Evolutionary conservation across 2,113 vertebrate genomes (phyloP).

Genomic region (Gallinago undulata): DNA sequence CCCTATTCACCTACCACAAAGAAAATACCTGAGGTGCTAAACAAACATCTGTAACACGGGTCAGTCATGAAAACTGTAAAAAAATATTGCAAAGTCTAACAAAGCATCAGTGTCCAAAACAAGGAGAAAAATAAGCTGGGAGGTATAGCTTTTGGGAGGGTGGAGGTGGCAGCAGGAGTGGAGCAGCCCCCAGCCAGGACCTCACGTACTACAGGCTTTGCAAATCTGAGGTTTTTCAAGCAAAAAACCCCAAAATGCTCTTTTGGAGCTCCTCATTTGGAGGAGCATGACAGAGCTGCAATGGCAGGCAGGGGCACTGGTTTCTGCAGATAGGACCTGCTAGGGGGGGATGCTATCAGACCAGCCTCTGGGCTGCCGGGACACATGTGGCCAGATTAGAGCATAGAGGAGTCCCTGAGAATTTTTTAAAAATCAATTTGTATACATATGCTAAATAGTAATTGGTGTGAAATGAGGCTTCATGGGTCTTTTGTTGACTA

Average conservation of each 20-base stretch:
- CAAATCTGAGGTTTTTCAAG: not conserved
- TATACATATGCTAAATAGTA: slow-evolving; percentile 12
- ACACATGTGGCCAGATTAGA: not conserved
- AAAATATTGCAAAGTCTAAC: not conserved
- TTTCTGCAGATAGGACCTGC: not conserved
- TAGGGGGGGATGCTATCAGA: not conserved
- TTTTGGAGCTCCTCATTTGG: not conserved
- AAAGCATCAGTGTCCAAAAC: not conserved
- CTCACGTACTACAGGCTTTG: accelerated
- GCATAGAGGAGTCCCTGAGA: not conserved
- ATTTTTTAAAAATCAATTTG: not conserved
- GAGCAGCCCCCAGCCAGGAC: not conserved
- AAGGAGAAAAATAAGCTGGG: not conserved
- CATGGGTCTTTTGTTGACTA: slow-evolving; percentile 31
- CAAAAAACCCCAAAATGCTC: accelerated
- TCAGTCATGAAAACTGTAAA: not conserved
- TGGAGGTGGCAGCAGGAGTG: not conserved
- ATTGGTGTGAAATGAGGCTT: slow-evolving; percentile 40
- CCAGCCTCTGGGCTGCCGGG: not conserved
- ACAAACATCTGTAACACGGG: not conserved
- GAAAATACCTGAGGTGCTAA: not conserved
- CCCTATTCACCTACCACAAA: not conserved
- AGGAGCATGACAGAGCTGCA: not conserved
- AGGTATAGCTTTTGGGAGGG: not conserved
- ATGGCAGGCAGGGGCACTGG: not conserved